Percentiles rank a stretch among this genome's conserved stretches.
Evolutionary conservation across 2,797 vertebrate genomes (phyloP).

Genomic region (Tauraco hartlaubi): DNA sequence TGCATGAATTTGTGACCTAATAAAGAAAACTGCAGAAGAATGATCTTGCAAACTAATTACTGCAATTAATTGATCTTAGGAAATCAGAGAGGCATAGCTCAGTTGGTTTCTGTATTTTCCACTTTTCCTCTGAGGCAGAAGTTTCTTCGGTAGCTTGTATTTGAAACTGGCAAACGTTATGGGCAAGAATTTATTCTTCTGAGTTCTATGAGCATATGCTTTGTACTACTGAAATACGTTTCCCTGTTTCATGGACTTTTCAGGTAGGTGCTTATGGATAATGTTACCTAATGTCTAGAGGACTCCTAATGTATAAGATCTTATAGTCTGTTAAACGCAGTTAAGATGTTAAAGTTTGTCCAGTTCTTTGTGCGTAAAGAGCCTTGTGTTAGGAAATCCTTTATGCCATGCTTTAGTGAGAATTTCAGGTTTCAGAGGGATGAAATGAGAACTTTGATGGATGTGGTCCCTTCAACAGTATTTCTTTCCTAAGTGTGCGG

Average conservation of each 20-base stretch:
- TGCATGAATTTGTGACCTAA: background rate
- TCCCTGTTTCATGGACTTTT: background rate
- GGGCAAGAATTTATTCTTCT: background rate
- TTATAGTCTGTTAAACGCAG: background rate
- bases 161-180: background rate
- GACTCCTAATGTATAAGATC: background rate
- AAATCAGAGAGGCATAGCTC: background rate
- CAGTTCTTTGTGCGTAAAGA: background rate
- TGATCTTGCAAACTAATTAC: background rate
- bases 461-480: background rate
- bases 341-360: background rate
- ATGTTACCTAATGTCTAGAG: background rate
- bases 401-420: background rate
- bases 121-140: background rate
- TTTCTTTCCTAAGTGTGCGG: background rate
- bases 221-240: background rate
- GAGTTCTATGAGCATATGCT: background rate
- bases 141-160: background rate
- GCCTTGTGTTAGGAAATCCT: background rate
- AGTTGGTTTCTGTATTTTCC: background rate
- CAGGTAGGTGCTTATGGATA: background rate
- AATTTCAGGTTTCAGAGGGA: conserved; percentile 2
- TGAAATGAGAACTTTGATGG: background rate
- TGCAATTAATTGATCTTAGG: background rate
- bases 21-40: background rate